These are phyloP conservation scores for Patagioenas fasciata DNA, from an alignment of 2,113 vertebrate species.

Conservation along the genomic window DNA sequence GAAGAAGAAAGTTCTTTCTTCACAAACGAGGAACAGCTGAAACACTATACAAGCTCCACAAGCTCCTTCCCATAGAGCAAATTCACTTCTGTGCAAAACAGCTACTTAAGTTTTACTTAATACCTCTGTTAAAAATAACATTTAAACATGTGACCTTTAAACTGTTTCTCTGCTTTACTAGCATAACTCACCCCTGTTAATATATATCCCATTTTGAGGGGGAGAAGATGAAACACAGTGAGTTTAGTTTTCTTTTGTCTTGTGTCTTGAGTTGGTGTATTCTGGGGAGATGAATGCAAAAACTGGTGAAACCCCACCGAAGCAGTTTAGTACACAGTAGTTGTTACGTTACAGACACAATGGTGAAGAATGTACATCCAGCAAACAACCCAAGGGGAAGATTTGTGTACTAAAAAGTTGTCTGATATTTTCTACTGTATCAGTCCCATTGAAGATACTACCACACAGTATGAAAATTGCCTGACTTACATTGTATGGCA, in stretches of 20 bases:
- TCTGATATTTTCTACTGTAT: neutral
- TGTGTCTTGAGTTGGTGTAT: neutral
- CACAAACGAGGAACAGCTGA: neutral
- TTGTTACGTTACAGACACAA: neutral
- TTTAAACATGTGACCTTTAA: neutral
- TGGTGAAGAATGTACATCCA: neutral
- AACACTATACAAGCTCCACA: neutral
- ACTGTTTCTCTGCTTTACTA: neutral
- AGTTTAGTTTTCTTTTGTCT: neutral
- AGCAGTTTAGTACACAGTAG: neutral
- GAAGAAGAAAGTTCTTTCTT: neutral
- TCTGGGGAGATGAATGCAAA: neutral
- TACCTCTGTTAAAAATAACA: neutral
- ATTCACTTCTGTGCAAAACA: neutral
- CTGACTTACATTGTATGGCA: rapidly evolving
- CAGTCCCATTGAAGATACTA: neutral
- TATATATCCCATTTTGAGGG: neutral
- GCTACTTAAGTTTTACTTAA: neutral
- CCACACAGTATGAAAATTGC: neutral
- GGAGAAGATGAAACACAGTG: neutral
- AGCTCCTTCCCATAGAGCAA: neutral
- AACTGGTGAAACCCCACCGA: neutral
- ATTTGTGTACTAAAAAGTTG: neutral
- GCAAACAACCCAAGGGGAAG: neutral
- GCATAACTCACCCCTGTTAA: neutral